Percentiles rank a stretch among this genome's conserved stretches.
Conservation (phyloP, 2,888 invertebrate species). For the Melanargia galathea region DNA sequence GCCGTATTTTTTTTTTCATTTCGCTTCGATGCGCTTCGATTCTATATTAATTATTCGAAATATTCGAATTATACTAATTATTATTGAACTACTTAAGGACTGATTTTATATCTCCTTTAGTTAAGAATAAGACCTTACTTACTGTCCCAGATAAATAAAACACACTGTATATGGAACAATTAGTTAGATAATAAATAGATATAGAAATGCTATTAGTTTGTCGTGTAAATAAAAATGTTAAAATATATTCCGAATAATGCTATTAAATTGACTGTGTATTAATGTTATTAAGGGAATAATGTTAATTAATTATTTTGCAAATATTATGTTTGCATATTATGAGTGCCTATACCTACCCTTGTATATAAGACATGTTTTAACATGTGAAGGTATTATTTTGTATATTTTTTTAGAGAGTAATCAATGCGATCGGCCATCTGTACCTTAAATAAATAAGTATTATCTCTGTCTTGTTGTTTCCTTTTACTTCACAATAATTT, state of each 20-base stretch:
- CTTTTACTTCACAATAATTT: slow-evolving; percentile 14
- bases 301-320: slow-evolving; percentile 32
- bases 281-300: slow-evolving; percentile 24
- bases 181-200: slow-evolving; percentile 27
- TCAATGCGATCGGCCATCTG: slow-evolving; percentile 58
- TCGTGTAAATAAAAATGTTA: slow-evolving; percentile 32
- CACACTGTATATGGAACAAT: slow-evolving; percentile 23
- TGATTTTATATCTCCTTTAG: no score
- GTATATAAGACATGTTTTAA: slow-evolving; percentile 42
- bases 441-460: slow-evolving; percentile 62
- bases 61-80: no score
- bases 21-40: no score
- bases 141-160: no score
- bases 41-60: no score
- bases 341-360: slow-evolving; percentile 59
- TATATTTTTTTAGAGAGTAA: slow-evolving; percentile 48
- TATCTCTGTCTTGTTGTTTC: slow-evolving; percentile 44
- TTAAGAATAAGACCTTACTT: no score
- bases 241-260: slow-evolving; percentile 26
- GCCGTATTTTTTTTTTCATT: no score
- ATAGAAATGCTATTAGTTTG: slow-evolving; percentile 19
- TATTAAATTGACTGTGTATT: slow-evolving; percentile 25
- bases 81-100: no score
- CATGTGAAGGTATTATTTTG: slow-evolving; percentile 45
- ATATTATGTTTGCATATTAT: slow-evolving; percentile 49